phyloP scores from a whole-genome alignment of 2,113 vertebrate genomes.

The rabbit (Oryctolagus cuniculus) region mOryCun1.1 NC_091443.1:30392501-30393000 shows the following conservation, averaged over 20 bases:
- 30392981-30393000: slow-evolving; percentile 45
- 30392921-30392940: slow-evolving; percentile 13
- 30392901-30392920: slow-evolving; percentile 57
- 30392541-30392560: too few species aligned
- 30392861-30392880: slow-evolving; percentile 39
- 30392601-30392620: too few species aligned
- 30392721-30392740: slow-evolving; percentile 17
- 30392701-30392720: slow-evolving; percentile 53
- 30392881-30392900: slow-evolving; percentile 50
- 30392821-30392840: slow-evolving; percentile 38
- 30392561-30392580: too few species aligned
- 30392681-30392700: slow-evolving; percentile 6
- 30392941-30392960: not conserved
- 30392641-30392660: not conserved
- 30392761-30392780: not conserved
- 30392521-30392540: too few species aligned
- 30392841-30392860: not conserved
- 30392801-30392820: slow-evolving; percentile 22
- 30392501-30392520: too few species aligned
- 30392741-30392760: slow-evolving; percentile 40
- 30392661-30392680: slow-evolving; percentile 20
- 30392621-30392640: not conserved
- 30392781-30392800: slow-evolving; percentile 1
- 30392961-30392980: slow-evolving; percentile 6
- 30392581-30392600: too few species aligned